Conservation (phyloP, 35 echinoderm and acorn worm genomes). For the Apostichopus parvimensis region DNA sequence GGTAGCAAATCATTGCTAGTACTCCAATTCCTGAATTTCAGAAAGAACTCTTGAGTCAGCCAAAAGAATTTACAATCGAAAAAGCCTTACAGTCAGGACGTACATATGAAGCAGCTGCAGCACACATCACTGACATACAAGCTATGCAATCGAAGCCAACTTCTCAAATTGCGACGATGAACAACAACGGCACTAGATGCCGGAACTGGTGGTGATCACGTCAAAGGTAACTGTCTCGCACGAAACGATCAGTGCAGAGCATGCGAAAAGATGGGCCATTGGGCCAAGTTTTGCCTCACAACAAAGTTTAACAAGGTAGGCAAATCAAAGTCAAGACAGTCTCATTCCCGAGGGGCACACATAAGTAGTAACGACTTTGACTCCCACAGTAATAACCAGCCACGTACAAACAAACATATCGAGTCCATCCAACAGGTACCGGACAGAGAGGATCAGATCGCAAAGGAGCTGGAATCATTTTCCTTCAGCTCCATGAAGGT, state of each 20-base stretch:
- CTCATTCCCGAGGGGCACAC: background rate
- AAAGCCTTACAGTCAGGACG: conserved; percentile 17
- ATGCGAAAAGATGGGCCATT: conserved; percentile 35
- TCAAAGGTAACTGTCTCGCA: conserved; percentile 19
- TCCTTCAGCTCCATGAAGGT: conserved; percentile 6
- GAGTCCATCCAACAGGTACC: background rate
- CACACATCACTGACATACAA: conserved; percentile 41
- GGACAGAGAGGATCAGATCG: background rate
- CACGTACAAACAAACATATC: background rate
- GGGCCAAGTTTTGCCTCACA: conserved; percentile 2
- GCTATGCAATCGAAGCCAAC: background rate
- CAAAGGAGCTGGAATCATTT: background rate
- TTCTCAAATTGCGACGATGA: background rate
- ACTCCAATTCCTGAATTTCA: conserved; percentile 56
- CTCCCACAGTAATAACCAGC: background rate
- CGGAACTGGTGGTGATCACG: conserved; percentile 52
- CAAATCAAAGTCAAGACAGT: no score
- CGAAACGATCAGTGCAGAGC: background rate
- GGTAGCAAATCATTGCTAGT: conserved; percentile 57
- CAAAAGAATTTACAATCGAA: conserved; percentile 13
- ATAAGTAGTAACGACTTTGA: background rate
- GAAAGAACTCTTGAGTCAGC: conserved; percentile 26
- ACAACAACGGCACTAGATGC: conserved; percentile 14
- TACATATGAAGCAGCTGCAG: conserved; percentile 38
- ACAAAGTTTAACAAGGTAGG: conserved; percentile 35